A percentile compares a stretch with the other conserved stretches of the same genome.
phyloP scores from a whole-genome alignment of 2,113 vertebrate genomes.

The Coregonus clupeaformis region DNA sequence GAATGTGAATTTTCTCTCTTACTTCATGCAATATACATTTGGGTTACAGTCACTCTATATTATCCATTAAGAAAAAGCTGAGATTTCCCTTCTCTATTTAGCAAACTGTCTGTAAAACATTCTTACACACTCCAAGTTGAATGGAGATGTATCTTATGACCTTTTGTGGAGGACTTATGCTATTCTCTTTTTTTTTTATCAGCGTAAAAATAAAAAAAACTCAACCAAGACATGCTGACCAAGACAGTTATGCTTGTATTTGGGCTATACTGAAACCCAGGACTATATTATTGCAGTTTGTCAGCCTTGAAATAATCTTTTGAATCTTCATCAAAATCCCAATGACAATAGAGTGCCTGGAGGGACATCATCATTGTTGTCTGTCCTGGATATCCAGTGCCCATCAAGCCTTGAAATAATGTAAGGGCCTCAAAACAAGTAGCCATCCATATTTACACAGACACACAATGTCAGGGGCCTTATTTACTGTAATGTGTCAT shows the following conservation, averaged over 20 bases:
- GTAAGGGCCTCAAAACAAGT: neutral
- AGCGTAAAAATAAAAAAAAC: too few relatives aligned
- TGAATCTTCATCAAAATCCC: neutral
- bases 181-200: too few relatives aligned
- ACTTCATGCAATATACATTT: conserved; percentile 46
- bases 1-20: conserved; percentile 29
- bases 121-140: conserved; percentile 15
- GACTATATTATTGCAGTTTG: neutral
- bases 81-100: conserved; percentile 27
- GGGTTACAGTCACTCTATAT: conserved; percentile 6
- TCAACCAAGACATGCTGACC: neutral
- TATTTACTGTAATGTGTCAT: neutral
- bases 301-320: neutral
- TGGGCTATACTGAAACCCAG: too few relatives aligned
- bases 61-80: conserved; percentile 12
- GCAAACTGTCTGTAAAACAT: conserved; percentile 27
- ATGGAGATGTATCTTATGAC: conserved; percentile 13
- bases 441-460: neutral
- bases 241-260: neutral
- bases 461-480: conserved; percentile 10
- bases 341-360: neutral
- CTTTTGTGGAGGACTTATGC: neutral
- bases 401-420: neutral
- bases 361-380: neutral
- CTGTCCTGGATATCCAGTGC: neutral